Evolutionary conservation across 2,888 invertebrate genomes (phyloP), one percentile per base, ranked within the genome.

Genomic region (Pseudeuparius sepicola): DNA sequence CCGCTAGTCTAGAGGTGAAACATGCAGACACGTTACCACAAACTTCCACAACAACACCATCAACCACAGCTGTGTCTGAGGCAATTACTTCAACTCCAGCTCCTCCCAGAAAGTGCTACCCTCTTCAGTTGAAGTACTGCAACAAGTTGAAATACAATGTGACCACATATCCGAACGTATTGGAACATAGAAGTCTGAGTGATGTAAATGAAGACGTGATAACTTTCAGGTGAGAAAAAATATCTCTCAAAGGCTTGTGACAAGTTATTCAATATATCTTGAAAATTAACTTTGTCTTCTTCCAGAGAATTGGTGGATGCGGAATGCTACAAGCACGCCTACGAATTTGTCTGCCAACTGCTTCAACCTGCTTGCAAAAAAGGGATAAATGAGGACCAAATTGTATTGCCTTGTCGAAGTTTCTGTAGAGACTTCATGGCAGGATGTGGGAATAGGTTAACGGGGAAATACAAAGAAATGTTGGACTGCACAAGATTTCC

Each of bases 291-390:
- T n/a, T n/a, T n/a, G n/a, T n/a, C n/a, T n/a, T n/a, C n/a, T 86
- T 81, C 55, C 75, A 43, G 85, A 40, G 87, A 84, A 57, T 64
- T 90, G n/a, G 78, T 90, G 4, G 90, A 90, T 56, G 86, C 86
- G 1, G 89, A 90, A 61, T 92, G 92, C 58, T 89, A 86, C 51
- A 71, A 80, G 43, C 71, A 85, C 47, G 87, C 90, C 1, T 86
- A 85, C 63, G 88, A 92, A 53, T 89, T 90, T 54, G 76, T 92
- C 4, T 92, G 92, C 53, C 81, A 84, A 52, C 69, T 87, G 41
- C 64, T 90, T 27, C 90, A 90, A 57, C 89, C 90, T 0, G 73
- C 78, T 0, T 90, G 90, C 55, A 41, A 56, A 14, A 52, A 53
- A 9, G 60, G 59, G 7, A 54, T 62, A 1, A 11, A 10, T 6